A percentile compares a stretch with the other conserved stretches of the same genome.
phyloP scores from a whole-genome alignment of 1,140 invertebrate genomes.

The Listronotus bonariensis region DNA sequence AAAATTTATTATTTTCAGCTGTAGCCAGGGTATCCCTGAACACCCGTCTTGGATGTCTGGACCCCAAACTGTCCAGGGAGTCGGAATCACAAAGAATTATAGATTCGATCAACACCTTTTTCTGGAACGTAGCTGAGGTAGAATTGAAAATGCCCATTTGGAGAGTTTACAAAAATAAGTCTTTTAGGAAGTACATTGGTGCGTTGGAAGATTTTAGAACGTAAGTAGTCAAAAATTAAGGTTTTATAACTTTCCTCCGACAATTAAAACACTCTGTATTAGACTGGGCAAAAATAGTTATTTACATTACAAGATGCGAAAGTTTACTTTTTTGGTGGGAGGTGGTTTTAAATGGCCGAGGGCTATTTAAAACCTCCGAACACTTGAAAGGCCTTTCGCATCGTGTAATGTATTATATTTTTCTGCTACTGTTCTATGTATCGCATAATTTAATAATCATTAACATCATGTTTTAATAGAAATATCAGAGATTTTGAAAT shows the following conservation, averaged over 20 bases:
- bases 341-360: too few species aligned
- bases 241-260: not conserved
- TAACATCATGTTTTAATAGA: too few species aligned
- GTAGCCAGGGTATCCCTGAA: constrained; percentile 81
- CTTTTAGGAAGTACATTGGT: constrained; percentile 74
- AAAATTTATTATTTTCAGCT: constrained; percentile 60
- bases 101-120: constrained; percentile 77
- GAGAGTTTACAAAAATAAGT: constrained; percentile 75
- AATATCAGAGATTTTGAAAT: too few species aligned
- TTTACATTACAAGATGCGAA: too few species aligned
- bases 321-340: too few species aligned
- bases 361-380: too few species aligned
- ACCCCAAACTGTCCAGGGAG: constrained; percentile 59
- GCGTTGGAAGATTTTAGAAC: constrained; percentile 72
- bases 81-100: constrained; percentile 76
- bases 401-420: too few species aligned
- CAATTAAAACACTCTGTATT: too few species aligned
- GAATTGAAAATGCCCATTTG: constrained; percentile 81
- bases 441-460: too few species aligned
- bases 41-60: constrained; percentile 76
- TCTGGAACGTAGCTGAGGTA: constrained; percentile 76
- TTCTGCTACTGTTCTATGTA: too few species aligned
- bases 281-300: too few species aligned
- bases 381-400: too few species aligned
- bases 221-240: constrained; percentile 61